Evolutionary conservation across 1,140 invertebrate genomes (phyloP).

Genomic region (Caenorhabditis tropicalis): DNA sequence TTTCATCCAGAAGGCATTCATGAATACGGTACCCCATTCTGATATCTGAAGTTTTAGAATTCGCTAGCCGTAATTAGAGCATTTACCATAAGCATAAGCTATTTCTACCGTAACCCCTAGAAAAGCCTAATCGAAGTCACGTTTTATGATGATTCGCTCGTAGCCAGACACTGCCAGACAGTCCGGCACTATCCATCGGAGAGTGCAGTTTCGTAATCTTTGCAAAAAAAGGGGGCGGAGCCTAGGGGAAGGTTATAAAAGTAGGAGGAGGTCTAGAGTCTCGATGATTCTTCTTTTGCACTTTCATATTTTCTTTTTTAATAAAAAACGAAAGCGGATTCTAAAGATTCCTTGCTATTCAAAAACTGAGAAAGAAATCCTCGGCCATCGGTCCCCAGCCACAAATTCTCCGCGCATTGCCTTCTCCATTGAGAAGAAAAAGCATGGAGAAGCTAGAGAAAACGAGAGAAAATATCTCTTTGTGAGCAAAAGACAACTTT

Average conservation of each 20-base stretch:
- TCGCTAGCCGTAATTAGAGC: too few relatives aligned
- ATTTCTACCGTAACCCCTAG: too few relatives aligned
- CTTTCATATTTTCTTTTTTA: not conserved
- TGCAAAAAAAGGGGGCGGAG: not conserved
- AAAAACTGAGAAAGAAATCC: too few relatives aligned
- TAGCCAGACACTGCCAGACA: not conserved
- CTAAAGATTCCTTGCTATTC: too few relatives aligned
- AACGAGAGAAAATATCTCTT: not conserved
- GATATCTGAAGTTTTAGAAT: too few relatives aligned
- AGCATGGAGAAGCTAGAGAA: not conserved
- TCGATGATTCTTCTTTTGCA: not conserved
- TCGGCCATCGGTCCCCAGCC: not conserved
- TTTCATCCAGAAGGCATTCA: too few relatives aligned
- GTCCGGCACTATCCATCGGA: not conserved
- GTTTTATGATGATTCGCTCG: not conserved
- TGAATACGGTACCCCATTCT: too few relatives aligned
- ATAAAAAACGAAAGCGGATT: too few relatives aligned
- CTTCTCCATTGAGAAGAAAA: too few relatives aligned
- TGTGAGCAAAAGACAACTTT: not conserved
- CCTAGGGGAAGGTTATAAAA: not conserved
- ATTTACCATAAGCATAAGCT: too few relatives aligned
- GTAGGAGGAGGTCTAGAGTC: not conserved
- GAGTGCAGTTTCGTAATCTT: not conserved
- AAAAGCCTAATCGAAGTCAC: not conserved
- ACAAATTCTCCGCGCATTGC: not conserved